Conservation (phyloP, 2,888 invertebrate species). For the Glyphotaelius pellucidus region DNA sequence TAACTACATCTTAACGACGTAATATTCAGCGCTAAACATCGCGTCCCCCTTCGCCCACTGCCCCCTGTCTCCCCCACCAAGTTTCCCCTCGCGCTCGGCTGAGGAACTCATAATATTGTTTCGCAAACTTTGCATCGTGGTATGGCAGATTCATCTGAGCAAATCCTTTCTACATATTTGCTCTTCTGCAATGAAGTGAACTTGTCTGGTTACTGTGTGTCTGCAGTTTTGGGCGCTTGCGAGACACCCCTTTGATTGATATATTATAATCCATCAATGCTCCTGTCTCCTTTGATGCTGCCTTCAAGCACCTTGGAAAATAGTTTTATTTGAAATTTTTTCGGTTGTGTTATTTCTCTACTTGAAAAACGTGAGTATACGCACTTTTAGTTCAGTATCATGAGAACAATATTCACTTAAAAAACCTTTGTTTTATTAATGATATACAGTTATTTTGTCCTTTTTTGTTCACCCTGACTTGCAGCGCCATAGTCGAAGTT, state of each 20-base stretch:
- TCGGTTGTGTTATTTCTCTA: too few species aligned
- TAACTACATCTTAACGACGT: not conserved
- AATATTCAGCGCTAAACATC: not conserved
- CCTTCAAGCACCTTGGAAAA: too few species aligned
- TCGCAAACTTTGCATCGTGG: slow-evolving; percentile 35
- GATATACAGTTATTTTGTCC: too few species aligned
- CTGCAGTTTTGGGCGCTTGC: not conserved
- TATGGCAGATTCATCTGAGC: slow-evolving; percentile 11
- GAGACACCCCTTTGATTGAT: too few species aligned
- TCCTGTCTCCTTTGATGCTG: not conserved
- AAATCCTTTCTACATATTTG: slow-evolving; percentile 9
- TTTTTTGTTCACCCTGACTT: too few species aligned
- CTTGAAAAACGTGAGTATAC: too few species aligned
- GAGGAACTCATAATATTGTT: slow-evolving; percentile 25
- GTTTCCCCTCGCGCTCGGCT: not conserved
- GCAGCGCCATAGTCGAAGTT: too few species aligned
- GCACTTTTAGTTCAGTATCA: too few species aligned
- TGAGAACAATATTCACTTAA: too few species aligned
- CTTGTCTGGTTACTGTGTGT: not conserved
- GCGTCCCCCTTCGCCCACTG: not conserved
- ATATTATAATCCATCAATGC: not conserved
- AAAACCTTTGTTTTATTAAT: too few species aligned
- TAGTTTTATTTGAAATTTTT: not conserved
- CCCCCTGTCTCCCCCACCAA: not conserved
- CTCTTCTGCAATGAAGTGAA: not conserved